Percentiles rank a stretch among this genome's conserved stretches.
These are phyloP conservation scores for Eulacestoma nigropectus DNA, from an alignment of 2,113 vertebrate species.

Conservation along the genomic window DNA sequence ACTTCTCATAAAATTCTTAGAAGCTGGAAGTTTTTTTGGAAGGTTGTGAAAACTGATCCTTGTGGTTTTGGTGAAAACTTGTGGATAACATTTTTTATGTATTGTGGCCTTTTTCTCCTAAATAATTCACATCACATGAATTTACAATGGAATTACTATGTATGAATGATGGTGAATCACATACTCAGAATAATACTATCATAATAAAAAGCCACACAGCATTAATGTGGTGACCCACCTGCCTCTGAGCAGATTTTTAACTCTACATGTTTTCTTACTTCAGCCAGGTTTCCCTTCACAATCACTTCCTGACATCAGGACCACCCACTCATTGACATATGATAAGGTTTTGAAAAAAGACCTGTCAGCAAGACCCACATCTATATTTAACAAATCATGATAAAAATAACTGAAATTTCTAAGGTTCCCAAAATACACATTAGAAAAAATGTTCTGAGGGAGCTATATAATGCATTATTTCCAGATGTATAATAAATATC, in stretches of 20 bases:
- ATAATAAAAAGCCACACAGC: not conserved
- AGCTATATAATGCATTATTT: slow-evolving; percentile 34
- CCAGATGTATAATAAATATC: slow-evolving; percentile 33
- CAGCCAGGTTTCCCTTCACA: not conserved
- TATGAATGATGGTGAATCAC: not conserved
- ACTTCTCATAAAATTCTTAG: not conserved
- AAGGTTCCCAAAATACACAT: not conserved
- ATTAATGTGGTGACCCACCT: slow-evolving; percentile 19
- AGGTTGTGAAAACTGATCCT: not conserved
- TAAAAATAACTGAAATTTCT: slow-evolving; percentile 32
- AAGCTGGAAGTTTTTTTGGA: not conserved
- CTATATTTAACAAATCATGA: slow-evolving; percentile 19
- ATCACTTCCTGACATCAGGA: not conserved
- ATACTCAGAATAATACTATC: not conserved
- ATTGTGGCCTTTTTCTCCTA: not conserved
- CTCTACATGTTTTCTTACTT: not conserved
- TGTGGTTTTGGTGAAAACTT: not conserved
- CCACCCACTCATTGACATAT: slow-evolving; percentile 7
- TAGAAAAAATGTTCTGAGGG: not conserved
- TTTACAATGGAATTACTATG: not conserved
- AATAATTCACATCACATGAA: not conserved
- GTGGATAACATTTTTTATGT: not conserved
- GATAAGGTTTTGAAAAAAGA: slow-evolving; percentile 45
- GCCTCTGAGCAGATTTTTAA: not conserved
- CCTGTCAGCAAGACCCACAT: slow-evolving; percentile 26